phyloP scores from a whole-genome alignment of 1,140 invertebrate genomes.

The Metaphire vulgaris region DNA sequence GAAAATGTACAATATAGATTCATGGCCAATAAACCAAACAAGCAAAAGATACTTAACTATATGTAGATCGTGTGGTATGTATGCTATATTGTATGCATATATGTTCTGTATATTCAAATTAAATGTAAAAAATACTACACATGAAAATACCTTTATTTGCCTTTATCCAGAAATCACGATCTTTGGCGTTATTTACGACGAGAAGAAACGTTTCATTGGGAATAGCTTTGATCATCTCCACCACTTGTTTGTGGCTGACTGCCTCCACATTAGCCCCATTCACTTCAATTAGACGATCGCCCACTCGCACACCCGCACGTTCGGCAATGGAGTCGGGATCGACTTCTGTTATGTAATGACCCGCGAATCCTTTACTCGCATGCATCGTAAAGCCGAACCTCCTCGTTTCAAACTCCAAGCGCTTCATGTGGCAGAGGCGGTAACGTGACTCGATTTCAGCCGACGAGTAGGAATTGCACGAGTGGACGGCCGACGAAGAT shows the following conservation, averaged over 20 bases:
- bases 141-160: too few relatives aligned
- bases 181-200: constrained; percentile 57
- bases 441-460: too few relatives aligned
- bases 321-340: constrained; percentile 83
- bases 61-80: too few relatives aligned
- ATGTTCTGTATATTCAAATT: too few relatives aligned
- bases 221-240: constrained; percentile 14
- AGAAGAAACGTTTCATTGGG: constrained; percentile 56
- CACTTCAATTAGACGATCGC: constrained; percentile 59
- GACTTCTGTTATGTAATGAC: constrained; percentile 75
- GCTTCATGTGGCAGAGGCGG: constrained; percentile 32
- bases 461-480: too few relatives aligned
- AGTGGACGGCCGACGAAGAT: too few relatives aligned
- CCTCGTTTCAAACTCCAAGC: constrained; percentile 79
- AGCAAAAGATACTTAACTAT: too few relatives aligned
- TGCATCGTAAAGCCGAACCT: constrained; percentile 95
- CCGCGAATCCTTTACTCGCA: constrained; percentile 80
- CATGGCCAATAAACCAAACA: too few relatives aligned
- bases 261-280: constrained; percentile 23
- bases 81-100: too few relatives aligned
- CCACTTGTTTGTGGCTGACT: constrained; percentile 9
- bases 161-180: background rate
- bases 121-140: too few relatives aligned
- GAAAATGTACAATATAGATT: too few relatives aligned
- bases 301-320: constrained; percentile 71